Base-by-base conservation (phyloP, 2,888 invertebrate genomes). In the Nomada lathburiana region DNA sequence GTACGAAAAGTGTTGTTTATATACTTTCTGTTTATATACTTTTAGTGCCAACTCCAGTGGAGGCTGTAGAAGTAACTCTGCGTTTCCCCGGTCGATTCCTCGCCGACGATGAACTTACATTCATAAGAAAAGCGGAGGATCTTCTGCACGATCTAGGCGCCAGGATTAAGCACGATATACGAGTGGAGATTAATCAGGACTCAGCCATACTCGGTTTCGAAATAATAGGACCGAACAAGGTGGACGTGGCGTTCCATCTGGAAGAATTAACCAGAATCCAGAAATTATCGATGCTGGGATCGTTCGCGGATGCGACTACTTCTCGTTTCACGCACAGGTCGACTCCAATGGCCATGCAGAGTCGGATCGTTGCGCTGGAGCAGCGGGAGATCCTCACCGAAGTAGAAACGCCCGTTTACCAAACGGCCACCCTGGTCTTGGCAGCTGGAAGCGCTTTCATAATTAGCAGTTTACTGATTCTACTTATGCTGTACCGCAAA, bases 401-500 rank as follows among this genome's bases (percentile, higher is more conserved):
- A 90, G 95, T 96, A 44, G 95, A 96, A 42, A 96, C 96, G 10
- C 96, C 96, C 0, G 84, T 92, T 76, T 97, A 97, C 91, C 97
- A 97, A 92, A 96, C 97, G 16, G 97, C 97, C 59, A 95, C 97
- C 26, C 96, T 97, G 88, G 97, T 97, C 20, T 94, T 97, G 71
- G 97, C 97, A 36, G 97, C 97, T 0, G 96, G 96, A 10, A 97
- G 97, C 5, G 97, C 97, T 0, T 97, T 97, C 91, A 95, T 97
- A 76, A 97, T 97, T 92, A 97, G 97, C 91, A 96, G 97, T 26
- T 94, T 97, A 26, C 96, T 97, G 44, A 96, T 97, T 4, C 95
- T 97, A 18, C 95, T 97, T 2, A 96, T 97, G 95, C 94, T 97
- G 18, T 97, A 97, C 92, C 95, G 97, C 16, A 95, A 95, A 90